Conservation (phyloP, 2,113 vertebrate genomes). For the rat (Rattus norvegicus) region DNA sequence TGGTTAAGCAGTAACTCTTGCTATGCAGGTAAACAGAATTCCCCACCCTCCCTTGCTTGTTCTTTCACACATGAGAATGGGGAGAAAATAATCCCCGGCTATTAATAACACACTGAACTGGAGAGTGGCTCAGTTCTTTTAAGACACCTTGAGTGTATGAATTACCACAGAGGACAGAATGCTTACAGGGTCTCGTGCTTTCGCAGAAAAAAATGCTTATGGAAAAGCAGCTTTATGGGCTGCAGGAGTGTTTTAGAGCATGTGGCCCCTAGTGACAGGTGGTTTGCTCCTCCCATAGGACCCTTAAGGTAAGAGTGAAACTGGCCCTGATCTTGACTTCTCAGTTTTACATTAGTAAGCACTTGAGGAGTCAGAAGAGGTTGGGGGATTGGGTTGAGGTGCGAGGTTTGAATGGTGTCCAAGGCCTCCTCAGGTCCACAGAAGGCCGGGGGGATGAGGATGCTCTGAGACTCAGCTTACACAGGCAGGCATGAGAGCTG, state of each 20-base stretch:
- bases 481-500: rapidly evolving
- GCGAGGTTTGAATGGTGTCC: background rate
- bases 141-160: conserved; percentile 81
- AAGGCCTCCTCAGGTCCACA: background rate
- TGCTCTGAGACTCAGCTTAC: background rate
- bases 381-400: background rate
- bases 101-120: conserved; percentile 77
- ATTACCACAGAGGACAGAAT: conserved; percentile 75
- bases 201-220: conserved; percentile 77
- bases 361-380: conserved; percentile 29
- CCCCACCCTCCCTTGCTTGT: background rate
- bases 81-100: conserved; percentile 73
- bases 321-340: conserved; percentile 45
- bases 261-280: conserved; percentile 69
- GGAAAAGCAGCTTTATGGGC: conserved; percentile 79
- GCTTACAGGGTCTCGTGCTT: conserved; percentile 78
- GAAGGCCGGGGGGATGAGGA: background rate
- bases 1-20: conserved; percentile 80
- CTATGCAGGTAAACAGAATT: conserved; percentile 76
- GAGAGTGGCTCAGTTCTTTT: conserved; percentile 74
- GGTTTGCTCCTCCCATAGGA: conserved; percentile 68
- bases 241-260: conserved; percentile 60
- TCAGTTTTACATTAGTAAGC: conserved; percentile 56
- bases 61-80: conserved; percentile 68
- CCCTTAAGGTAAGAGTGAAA: conserved; percentile 45